phyloP scores from a whole-genome alignment of 2,797 vertebrate species.

The Sebastes hubbsi region DNA sequence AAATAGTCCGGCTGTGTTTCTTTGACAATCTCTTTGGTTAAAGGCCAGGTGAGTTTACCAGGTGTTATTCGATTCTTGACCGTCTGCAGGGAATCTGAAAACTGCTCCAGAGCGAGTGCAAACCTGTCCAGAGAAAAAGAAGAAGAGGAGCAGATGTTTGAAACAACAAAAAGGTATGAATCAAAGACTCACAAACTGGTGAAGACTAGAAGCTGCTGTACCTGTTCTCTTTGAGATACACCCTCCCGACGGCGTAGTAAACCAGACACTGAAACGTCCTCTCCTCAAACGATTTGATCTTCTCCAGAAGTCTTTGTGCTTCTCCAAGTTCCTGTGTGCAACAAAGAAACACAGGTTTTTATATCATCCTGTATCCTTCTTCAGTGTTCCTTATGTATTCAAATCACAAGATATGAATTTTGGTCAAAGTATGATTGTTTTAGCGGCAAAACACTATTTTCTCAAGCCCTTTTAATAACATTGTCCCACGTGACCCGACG shows the following conservation, averaged over 20 bases:
- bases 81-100: slow-evolving; percentile 87
- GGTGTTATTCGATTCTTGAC: slow-evolving; percentile 86
- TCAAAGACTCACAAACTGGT: not conserved
- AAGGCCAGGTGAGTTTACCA: slow-evolving; percentile 92
- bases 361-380: too few relatives aligned
- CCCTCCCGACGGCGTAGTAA: slow-evolving; percentile 87
- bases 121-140: slow-evolving; percentile 80
- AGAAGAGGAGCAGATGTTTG: not conserved
- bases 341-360: not conserved
- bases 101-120: slow-evolving; percentile 85
- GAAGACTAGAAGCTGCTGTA: slow-evolving; percentile 4
- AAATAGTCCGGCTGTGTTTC: slow-evolving; percentile 84
- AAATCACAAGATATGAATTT: too few relatives aligned
- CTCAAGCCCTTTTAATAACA: too few relatives aligned
- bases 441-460: too few relatives aligned
- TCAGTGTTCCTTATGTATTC: too few relatives aligned
- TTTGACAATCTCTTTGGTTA: slow-evolving; percentile 86
- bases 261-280: slow-evolving; percentile 88
- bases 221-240: slow-evolving; percentile 92
- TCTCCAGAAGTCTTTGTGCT: slow-evolving; percentile 85
- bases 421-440: too few relatives aligned
- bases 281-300: slow-evolving; percentile 84
- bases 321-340: slow-evolving; percentile 85
- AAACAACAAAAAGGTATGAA: not conserved
- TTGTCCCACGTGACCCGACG: too few relatives aligned